Base-by-base conservation (phyloP, 2,113 vertebrate genomes). In the Gymnorhina tibicen region DNA sequence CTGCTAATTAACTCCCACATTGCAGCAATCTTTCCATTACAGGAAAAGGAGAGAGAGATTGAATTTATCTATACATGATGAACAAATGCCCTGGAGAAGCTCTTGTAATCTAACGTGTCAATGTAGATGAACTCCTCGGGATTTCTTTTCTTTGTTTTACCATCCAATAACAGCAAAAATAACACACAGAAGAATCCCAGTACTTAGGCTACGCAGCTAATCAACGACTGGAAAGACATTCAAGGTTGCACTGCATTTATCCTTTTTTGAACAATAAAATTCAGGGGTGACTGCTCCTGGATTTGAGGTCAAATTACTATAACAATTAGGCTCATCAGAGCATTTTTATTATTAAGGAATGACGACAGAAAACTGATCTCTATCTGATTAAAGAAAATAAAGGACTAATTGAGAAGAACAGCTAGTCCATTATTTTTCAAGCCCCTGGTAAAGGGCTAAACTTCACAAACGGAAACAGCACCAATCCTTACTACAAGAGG, bases 1-100 rank as follows among this genome's bases (percentile, higher is more conserved):
- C 68, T 95, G 94, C 91, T 97, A 97, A 97, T 97, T 97, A 97
- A 97, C 86, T 96, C 88, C 84, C 95, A 95, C 83, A 91, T 78
- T 91, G 58, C 69, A 94, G 92, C 87, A 84, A 89, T 58, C 73
- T 93, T 91, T 59, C 93, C 92, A 67, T 85, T 93, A 89, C 67
- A 78, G 74, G 60, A 80, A 87, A 93, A 94, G 27, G 50, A 88
- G 78, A 85, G 80, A 69, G 92, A 97, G 86, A 96, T 92, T 96
- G 91, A 94, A 95, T 96, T 97, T 97, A 97, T 97, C 93, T 97
- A 85, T 95, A 94, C 28, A 74, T 96, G 89, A 97, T 84, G 95
- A 93, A 97, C 91, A 96, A 97, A 97, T 96, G 62, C 93, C 86
- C 95, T 89, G 72, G 96, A 97, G 96, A 96, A 93, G 62, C 91